Evolutionary conservation across 1,140 invertebrate genomes (phyloP).

Genomic region (Oncopodura yosiiana): DNA sequence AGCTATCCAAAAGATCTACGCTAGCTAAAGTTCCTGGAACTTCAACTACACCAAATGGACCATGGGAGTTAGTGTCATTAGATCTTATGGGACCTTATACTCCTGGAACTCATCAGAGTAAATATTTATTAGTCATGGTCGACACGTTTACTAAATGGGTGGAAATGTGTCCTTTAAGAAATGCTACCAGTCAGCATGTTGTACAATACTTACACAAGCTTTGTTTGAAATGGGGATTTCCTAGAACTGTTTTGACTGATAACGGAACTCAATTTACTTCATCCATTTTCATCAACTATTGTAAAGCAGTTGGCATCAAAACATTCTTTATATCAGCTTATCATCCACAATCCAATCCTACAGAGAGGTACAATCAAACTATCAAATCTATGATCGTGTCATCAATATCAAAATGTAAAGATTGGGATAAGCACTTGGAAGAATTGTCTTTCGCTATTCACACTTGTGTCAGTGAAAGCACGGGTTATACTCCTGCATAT

Average conservation of each 20-base stretch:
- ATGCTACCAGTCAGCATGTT: slow-evolving; percentile 16
- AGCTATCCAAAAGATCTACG: neutral
- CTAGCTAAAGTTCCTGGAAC: neutral
- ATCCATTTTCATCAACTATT: slow-evolving; percentile 6
- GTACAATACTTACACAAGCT: slow-evolving; percentile 17
- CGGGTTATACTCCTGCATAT: slow-evolving; percentile 38
- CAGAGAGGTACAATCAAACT: slow-evolving; percentile 41
- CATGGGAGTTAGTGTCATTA: slow-evolving; percentile 27
- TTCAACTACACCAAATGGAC: neutral
- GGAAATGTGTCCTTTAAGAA: slow-evolving; percentile 27
- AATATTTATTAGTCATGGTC: slow-evolving; percentile 25
- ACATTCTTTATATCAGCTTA: neutral
- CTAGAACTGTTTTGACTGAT: slow-evolving; percentile 29
- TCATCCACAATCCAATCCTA: slow-evolving; percentile 19
- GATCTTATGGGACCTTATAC: slow-evolving; percentile 34
- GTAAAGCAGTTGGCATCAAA: slow-evolving; percentile 1
- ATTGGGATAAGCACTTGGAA: slow-evolving; percentile 38
- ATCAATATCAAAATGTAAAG: slow-evolving; percentile 1
- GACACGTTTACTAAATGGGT: slow-evolving; percentile 32
- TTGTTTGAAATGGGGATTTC: slow-evolving; percentile 33
- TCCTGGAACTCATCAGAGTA: slow-evolving; percentile 4
- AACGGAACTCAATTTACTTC: slow-evolving; percentile 35
- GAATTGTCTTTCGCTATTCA: slow-evolving; percentile 41
- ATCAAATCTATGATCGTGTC: slow-evolving; percentile 40
- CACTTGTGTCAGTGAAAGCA: slow-evolving; percentile 38